Conservation (phyloP, 2,888 invertebrate species). For the Napeogenes sylphis region DNA sequence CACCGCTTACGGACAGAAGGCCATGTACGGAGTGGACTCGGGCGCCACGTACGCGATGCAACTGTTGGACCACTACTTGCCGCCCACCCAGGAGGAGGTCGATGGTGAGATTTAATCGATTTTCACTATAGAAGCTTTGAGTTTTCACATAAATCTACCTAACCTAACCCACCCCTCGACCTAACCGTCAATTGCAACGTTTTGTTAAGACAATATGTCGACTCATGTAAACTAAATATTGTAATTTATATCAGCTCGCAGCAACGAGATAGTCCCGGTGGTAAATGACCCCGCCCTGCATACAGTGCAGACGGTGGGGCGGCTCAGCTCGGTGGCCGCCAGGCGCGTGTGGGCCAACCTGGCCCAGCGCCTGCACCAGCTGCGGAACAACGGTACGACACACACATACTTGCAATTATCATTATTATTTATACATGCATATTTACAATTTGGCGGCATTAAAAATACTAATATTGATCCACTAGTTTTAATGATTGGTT, state of each 20-base stretch:
- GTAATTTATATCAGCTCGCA: background rate
- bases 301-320: slow-evolving; percentile 84
- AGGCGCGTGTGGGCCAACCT: slow-evolving; percentile 83
- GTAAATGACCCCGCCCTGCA: slow-evolving; percentile 82
- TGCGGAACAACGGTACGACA: slow-evolving; percentile 52
- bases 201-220: too few species aligned
- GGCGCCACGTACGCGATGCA: slow-evolving; percentile 84
- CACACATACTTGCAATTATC: background rate
- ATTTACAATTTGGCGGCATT: background rate
- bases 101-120: slow-evolving; percentile 43
- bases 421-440: background rate
- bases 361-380: slow-evolving; percentile 76
- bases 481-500: too few species aligned
- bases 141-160: too few species aligned
- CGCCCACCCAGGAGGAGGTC: slow-evolving; percentile 70
- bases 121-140: too few species aligned
- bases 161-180: too few species aligned
- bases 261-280: slow-evolving; percentile 73
- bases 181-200: too few species aligned
- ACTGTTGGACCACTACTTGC: slow-evolving; percentile 85
- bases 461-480: too few species aligned
- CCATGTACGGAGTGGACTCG: slow-evolving; percentile 81
- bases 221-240: too few species aligned
- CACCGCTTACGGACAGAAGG: slow-evolving; percentile 82
- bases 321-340: slow-evolving; percentile 83